phyloP scores from a whole-genome alignment of 2,888 invertebrate genomes.

The Thera obeliscata region DNA sequence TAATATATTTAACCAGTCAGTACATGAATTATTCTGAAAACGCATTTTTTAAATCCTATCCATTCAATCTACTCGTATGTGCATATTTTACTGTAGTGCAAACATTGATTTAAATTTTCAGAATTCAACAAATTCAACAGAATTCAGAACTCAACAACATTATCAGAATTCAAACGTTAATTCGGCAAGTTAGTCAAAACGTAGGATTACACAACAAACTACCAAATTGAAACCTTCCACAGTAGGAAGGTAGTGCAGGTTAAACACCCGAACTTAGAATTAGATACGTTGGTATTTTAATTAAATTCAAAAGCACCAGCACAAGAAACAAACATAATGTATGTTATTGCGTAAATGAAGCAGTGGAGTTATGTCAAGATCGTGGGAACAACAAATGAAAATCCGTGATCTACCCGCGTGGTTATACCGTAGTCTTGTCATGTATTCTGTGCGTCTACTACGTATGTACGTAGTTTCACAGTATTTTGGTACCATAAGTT shows the following conservation, averaged over 20 bases:
- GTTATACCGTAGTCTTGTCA: neutral
- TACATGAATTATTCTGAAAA: too few species aligned
- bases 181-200: neutral
- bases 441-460: neutral
- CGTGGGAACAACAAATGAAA: neutral
- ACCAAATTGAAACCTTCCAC: slow-evolving; percentile 4
- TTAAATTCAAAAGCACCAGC: slow-evolving; percentile 2
- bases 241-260: slow-evolving; percentile 1
- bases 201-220: neutral
- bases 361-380: neutral
- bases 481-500: slow-evolving; percentile 28
- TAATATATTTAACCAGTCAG: too few species aligned
- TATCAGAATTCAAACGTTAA: too few species aligned
- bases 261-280: slow-evolving; percentile 8
- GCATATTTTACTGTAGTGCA: too few species aligned
- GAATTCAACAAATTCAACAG: too few species aligned
- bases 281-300: slow-evolving; percentile 8
- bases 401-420: neutral
- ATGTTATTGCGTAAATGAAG: slow-evolving; percentile 2
- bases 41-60: too few species aligned
- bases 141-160: too few species aligned
- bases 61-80: too few species aligned
- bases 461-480: slow-evolving; percentile 16
- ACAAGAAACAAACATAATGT: neutral
- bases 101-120: too few species aligned